Percentiles rank a stretch among this genome's conserved stretches.
phyloP scores from a whole-genome alignment of 2,888 invertebrate species.

The Ornithoptera priamus region DNA sequence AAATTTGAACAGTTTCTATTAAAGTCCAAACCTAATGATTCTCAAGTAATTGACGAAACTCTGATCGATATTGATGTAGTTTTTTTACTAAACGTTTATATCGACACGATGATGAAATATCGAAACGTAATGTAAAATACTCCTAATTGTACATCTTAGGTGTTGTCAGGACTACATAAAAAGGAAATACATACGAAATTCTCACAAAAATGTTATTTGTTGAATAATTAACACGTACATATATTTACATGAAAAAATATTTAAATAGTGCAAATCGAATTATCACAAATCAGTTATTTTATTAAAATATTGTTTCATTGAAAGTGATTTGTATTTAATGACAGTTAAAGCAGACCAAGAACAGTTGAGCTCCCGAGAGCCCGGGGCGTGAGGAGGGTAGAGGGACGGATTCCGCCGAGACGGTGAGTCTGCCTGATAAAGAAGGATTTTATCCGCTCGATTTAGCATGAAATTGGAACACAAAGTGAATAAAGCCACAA shows the following conservation, averaged over 20 bases:
- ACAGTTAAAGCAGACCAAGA: conserved; percentile 58
- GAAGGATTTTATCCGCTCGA: conserved; percentile 77
- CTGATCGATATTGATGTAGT: not conserved
- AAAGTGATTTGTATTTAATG: conserved; percentile 68
- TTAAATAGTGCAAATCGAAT: conserved; percentile 60
- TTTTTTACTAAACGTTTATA: not conserved
- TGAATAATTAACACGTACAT: no score
- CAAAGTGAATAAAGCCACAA: conserved; percentile 81
- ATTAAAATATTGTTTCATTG: conserved; percentile 61
- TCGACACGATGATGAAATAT: not conserved
- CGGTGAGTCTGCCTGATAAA: conserved; percentile 77
- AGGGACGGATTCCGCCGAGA: conserved; percentile 55
- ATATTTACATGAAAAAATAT: not conserved
- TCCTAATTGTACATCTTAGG: no score
- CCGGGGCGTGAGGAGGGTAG: conserved; percentile 35
- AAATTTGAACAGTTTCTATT: conserved; percentile 10
- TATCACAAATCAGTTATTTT: conserved; percentile 64
- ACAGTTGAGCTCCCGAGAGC: conserved; percentile 36
- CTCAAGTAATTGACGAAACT: not conserved
- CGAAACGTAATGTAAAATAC: not conserved
- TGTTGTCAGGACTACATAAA: no score
- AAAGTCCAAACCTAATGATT: not conserved
- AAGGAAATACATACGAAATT: no score
- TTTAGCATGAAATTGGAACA: conserved; percentile 81
- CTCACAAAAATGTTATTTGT: no score